These are phyloP conservation scores for Ginglymostoma cirratum DNA, from an alignment of 2,113 vertebrate genomes.

Conservation along the genomic window DNA sequence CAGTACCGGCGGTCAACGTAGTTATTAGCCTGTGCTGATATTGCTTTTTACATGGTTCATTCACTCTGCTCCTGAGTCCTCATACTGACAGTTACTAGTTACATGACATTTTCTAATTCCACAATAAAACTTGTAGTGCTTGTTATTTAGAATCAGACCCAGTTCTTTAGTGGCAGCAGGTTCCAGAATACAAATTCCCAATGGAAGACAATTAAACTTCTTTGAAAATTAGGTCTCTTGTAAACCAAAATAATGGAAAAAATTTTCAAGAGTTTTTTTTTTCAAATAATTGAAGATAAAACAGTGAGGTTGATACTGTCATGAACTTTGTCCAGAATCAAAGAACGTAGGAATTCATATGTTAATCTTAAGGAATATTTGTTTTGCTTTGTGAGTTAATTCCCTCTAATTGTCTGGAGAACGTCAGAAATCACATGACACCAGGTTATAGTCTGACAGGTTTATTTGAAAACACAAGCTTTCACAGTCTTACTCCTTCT, in stretches of 20 bases:
- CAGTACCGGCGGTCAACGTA: background rate
- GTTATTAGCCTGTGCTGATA: background rate
- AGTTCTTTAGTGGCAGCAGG: background rate
- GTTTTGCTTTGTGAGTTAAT: background rate
- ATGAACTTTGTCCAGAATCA: background rate
- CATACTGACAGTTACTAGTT: background rate
- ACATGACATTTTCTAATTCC: background rate
- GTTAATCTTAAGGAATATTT: background rate
- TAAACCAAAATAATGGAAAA: background rate
- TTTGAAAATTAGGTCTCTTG: background rate
- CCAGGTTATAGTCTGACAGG: no score
- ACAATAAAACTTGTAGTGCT: background rate
- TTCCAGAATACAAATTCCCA: background rate
- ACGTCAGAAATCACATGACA: no score
- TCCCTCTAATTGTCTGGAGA: background rate
- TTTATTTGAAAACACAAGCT: no score
- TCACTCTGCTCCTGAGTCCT: background rate
- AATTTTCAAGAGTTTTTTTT: background rate
- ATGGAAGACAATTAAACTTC: background rate
- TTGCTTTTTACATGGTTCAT: slow-evolving; percentile 22
- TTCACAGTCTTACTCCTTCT: no score
- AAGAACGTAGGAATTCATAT: background rate
- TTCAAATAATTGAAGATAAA: background rate
- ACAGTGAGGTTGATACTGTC: background rate
- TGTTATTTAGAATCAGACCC: background rate